Evolutionary conservation across 1,140 invertebrate species (phyloP), one percentile per base, ranked within the genome.

Genomic region (Ditylenchus dipsaci): DNA sequence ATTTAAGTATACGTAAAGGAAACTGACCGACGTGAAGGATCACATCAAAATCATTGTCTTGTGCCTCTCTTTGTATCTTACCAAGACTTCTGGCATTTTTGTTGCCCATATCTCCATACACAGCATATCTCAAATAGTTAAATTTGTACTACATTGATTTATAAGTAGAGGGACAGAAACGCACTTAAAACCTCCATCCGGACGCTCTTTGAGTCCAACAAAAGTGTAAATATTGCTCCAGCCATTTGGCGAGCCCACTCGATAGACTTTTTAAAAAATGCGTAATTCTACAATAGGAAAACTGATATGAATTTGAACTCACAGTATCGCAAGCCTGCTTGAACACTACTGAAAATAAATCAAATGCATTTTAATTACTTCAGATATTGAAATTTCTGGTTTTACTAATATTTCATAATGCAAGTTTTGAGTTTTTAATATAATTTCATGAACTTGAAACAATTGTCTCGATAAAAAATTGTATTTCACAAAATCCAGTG

Each of bases 101-200:
- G 71, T 84, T 86, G 19, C 87, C 87, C 80, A 87, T 83, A 78
- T 87, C 87, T 9, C 87, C 87, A 76, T 82, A 87, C 26, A 88
- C 72, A 3, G 84, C 85, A 67, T 86, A 78, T 43, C 73, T 73
- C 8, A 26, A 65, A 27, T 21, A 21, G 33, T 69, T 26, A 27
- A 70, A 9, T 8, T 9, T 45, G 19, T 23, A 70, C 42, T 23
- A 27, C 19, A n/a, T n/a, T 66, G 11, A 53, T 30, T 29, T 67
- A 45, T 67, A 45, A 1, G 17, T 21, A 38, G 33, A 19, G 38
- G 1, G 17, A 61, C 1, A 26, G 29, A 26, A 26, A 61, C 59
- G n/a, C n/a, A 73, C 57, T 77, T 76, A 27, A 84, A 86, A 23
- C 82, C 83, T 80, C 85, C 87, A 57, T 83, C 69, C 0, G 74